Evolutionary conservation across 2,113 vertebrate species (phyloP).

Genomic region (Proterorhinus semilunaris): DNA sequence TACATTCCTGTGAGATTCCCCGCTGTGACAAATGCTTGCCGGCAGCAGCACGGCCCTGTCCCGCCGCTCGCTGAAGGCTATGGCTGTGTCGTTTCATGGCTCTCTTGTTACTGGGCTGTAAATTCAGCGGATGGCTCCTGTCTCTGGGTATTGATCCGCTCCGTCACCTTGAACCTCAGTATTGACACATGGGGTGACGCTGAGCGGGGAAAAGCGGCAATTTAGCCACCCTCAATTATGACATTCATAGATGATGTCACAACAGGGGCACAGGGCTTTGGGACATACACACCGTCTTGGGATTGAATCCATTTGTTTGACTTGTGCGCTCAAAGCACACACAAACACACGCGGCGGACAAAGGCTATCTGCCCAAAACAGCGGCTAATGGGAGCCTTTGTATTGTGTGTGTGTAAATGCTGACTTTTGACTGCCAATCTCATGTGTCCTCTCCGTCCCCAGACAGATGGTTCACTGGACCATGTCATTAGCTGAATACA

Average conservation of each 20-base stretch:
- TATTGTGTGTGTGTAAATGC: constrained; percentile 36
- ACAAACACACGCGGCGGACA: constrained; percentile 57
- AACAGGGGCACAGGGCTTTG: constrained; percentile 63
- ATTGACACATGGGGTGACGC: constrained; percentile 98
- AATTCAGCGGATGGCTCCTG: constrained; percentile 99
- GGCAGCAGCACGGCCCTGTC: constrained; percentile 31
- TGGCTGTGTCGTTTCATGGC: constrained; percentile 47
- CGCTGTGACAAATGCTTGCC: constrained; percentile 54
- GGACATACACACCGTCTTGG: constrained; percentile 36
- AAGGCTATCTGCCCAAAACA: constrained; percentile 81
- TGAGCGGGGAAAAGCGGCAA: constrained; percentile 75
- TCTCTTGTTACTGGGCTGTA: constrained; percentile 79
- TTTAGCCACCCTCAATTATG: constrained; percentile 98
- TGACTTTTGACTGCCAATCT: constrained; percentile 54
- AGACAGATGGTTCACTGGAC: constrained; percentile 69
- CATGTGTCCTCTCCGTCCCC: constrained; percentile 57
- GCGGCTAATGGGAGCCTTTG: constrained; percentile 73
- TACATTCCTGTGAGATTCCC: constrained; percentile 49
- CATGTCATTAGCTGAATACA: constrained; percentile 68
- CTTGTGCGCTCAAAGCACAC: constrained; percentile 38
- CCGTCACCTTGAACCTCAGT: constrained; percentile 99
- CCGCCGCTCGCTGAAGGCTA: constrained; percentile 62
- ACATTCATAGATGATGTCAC: constrained; percentile 98
- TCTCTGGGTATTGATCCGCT: constrained; percentile 94
- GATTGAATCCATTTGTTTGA: constrained; percentile 65